phyloP scores from a whole-genome alignment of 1,140 invertebrate species.

The Zaprionus vittiger region DNA sequence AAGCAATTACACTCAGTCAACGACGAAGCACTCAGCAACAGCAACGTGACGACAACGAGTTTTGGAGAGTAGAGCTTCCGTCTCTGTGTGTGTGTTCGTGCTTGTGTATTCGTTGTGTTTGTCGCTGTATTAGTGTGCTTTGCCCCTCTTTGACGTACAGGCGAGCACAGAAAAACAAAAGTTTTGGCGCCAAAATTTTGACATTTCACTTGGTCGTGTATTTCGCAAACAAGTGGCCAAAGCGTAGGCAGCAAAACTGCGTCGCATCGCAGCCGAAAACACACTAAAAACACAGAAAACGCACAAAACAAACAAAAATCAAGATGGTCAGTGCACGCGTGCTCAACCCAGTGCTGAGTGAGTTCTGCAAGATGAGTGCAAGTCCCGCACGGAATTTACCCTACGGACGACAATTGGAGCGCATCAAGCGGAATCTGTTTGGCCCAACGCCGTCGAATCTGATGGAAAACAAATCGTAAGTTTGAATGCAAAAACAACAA shows the following conservation, averaged over 20 bases:
- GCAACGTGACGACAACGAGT: slow-evolving; percentile 24
- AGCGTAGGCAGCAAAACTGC: slow-evolving; percentile 60
- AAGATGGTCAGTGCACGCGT: slow-evolving; percentile 81
- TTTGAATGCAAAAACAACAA: slow-evolving; percentile 12
- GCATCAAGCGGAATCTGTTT: slow-evolving; percentile 82
- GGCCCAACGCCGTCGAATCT: slow-evolving; percentile 54
- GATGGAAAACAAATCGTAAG: slow-evolving; percentile 68
- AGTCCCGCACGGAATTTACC: slow-evolving; percentile 67
- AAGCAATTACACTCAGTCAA: slow-evolving; percentile 38
- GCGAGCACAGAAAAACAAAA: slow-evolving; percentile 59
- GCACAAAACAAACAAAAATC: slow-evolving; percentile 23
- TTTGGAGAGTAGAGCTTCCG: slow-evolving; percentile 56
- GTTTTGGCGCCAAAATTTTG: slow-evolving; percentile 82
- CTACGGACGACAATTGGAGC: slow-evolving; percentile 69
- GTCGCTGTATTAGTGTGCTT: slow-evolving; percentile 55
- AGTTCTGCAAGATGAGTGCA: slow-evolving; percentile 71
- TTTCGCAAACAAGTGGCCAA: slow-evolving; percentile 73
- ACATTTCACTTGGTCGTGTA: slow-evolving; percentile 63
- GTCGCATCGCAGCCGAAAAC: slow-evolving; percentile 50
- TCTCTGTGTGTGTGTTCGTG: slow-evolving; percentile 21
- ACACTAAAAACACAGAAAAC: slow-evolving; percentile 38
- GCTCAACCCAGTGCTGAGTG: slow-evolving; percentile 68
- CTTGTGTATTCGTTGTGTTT: not conserved
- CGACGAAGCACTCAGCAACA: slow-evolving; percentile 19
- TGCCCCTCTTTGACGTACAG: slow-evolving; percentile 58